These are phyloP conservation scores for Tinamus guttatus DNA, from an alignment of 2,113 vertebrate genomes.

Conservation along the genomic window DNA sequence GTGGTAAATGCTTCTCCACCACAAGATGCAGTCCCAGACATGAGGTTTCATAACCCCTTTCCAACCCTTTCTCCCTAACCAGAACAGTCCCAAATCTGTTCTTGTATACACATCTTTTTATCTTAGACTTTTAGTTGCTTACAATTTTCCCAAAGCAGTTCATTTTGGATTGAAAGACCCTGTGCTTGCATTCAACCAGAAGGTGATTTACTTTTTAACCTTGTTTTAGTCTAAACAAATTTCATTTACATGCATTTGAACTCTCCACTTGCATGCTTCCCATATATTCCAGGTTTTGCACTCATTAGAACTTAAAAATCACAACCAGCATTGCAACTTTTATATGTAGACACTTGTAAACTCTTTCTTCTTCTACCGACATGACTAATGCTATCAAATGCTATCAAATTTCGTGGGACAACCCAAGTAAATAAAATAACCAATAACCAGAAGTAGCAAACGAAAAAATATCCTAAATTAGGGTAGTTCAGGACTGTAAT, in stretches of 20 bases:
- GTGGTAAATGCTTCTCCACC: constrained; percentile 59
- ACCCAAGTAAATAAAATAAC: background rate
- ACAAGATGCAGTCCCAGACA: constrained; percentile 66
- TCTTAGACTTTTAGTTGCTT: background rate
- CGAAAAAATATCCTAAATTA: background rate
- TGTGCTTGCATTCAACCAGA: background rate
- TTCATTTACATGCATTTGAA: background rate
- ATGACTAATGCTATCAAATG: background rate
- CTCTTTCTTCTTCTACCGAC: background rate
- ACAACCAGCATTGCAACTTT: background rate
- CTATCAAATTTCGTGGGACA: background rate
- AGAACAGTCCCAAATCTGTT: background rate
- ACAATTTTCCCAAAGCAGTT: constrained; percentile 7
- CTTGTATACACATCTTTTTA: background rate
- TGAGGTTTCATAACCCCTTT: constrained; percentile 55
- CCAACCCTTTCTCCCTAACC: constrained; percentile 41
- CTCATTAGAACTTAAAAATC: background rate
- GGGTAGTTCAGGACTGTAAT: background rate
- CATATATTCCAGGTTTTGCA: background rate
- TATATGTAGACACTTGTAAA: background rate
- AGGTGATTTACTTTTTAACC: background rate
- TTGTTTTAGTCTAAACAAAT: background rate
- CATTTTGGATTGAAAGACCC: background rate
- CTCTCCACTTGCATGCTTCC: background rate
- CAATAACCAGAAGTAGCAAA: background rate